Evolutionary conservation across 2,888 invertebrate species (phyloP).

Genomic region (Serripes groenlandicus): DNA sequence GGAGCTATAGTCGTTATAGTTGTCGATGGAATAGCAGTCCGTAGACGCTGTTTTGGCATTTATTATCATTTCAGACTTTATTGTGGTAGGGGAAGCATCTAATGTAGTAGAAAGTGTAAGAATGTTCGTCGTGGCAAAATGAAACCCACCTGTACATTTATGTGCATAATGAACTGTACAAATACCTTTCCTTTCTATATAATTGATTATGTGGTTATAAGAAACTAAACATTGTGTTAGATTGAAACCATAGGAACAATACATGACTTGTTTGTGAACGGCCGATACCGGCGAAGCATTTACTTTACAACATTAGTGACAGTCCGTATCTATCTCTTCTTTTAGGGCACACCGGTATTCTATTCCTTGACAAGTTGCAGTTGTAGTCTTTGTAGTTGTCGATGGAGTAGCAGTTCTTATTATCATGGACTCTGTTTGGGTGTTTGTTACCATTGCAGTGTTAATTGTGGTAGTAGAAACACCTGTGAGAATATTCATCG

Average conservation of each 20-base stretch:
- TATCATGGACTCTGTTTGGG: too few species aligned
- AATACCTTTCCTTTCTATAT: neutral
- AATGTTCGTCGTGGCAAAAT: neutral
- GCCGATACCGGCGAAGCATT: neutral
- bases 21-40: neutral
- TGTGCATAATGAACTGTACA: slow-evolving; percentile 3
- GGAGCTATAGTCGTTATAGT: neutral
- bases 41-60: neutral
- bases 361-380: too few species aligned
- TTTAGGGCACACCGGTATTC: neutral
- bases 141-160: neutral
- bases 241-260: neutral
- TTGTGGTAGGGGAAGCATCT: too few species aligned
- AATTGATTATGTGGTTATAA: neutral
- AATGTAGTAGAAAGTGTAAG: too few species aligned
- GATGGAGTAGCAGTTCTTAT: too few species aligned
- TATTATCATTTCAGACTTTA: neutral
- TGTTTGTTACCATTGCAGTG: too few species aligned
- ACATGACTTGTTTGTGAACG: neutral
- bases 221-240: neutral
- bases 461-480: too few species aligned
- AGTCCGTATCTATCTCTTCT: neutral
- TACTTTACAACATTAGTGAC: neutral
- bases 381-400: too few species aligned
- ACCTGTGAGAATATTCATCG: too few species aligned